Evolutionary conservation across 2,888 invertebrate species (phyloP).

Genomic region (Hirtodrosophila confusa): DNA sequence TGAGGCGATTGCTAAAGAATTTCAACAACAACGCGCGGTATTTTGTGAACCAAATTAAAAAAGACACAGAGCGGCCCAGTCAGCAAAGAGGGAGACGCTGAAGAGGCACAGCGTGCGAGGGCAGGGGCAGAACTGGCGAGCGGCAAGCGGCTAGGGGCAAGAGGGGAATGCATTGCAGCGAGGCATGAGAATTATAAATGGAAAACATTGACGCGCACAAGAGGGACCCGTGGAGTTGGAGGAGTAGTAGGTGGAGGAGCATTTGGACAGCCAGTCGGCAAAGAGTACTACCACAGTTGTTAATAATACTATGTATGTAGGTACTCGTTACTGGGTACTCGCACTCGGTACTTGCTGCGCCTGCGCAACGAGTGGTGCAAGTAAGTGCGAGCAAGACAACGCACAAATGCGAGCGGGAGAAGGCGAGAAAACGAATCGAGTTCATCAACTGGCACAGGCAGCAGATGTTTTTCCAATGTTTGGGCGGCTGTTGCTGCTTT

Average conservation of each 20-base stretch:
- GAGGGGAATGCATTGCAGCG: conserved; percentile 59
- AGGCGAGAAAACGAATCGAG: conserved; percentile 57
- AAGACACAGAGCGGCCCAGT: conserved; percentile 54
- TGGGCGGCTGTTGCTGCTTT: conserved; percentile 65
- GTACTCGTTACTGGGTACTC: conserved; percentile 17
- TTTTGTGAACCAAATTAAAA: conserved; percentile 79
- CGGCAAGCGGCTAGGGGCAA: conserved; percentile 2
- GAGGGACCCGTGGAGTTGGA: conserved; percentile 21
- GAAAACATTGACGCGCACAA: conserved; percentile 58
- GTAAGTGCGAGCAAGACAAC: conserved; percentile 24
- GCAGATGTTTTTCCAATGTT: conserved; percentile 82
- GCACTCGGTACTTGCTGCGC: conserved; percentile 47
- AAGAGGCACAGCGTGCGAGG: conserved; percentile 3
- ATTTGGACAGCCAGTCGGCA: conserved; percentile 9
- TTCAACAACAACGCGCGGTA: conserved; percentile 76
- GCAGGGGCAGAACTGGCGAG: conserved; percentile 1
- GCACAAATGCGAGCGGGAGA: conserved; percentile 5
- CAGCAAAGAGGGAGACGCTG: conserved; percentile 13
- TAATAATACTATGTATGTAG: not conserved
- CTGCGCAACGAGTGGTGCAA: conserved; percentile 55
- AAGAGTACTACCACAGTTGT: conserved; percentile 34
- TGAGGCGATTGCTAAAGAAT: conserved; percentile 73
- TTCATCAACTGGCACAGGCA: conserved; percentile 72
- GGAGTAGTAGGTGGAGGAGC: not conserved
- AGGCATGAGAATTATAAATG: conserved; percentile 78